These are phyloP conservation scores for Marmota monax DNA, from an alignment of 2,113 vertebrate species.

Conservation along the genomic window DNA sequence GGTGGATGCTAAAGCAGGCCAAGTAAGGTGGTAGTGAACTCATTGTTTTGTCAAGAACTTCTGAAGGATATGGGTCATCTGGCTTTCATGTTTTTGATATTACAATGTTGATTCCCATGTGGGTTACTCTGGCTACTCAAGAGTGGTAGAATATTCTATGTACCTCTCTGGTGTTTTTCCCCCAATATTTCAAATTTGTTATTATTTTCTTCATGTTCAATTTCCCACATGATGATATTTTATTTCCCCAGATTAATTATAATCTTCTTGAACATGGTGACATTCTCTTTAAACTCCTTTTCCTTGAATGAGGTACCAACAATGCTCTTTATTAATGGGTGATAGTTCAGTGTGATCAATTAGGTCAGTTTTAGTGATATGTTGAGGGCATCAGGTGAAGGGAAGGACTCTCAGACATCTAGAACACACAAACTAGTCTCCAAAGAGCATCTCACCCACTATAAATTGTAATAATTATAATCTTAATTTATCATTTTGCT, in stretches of 20 bases:
- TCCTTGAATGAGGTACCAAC: neutral
- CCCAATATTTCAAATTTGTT: neutral
- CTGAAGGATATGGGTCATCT: neutral
- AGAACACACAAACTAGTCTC: neutral
- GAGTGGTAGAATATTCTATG: neutral
- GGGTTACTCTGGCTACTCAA: neutral
- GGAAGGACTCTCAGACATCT: neutral
- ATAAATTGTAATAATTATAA: neutral
- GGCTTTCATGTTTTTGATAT: neutral
- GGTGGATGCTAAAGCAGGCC: neutral
- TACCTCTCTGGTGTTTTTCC: neutral
- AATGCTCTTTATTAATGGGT: neutral
- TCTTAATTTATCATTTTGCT: neutral
- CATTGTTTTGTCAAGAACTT: neutral
- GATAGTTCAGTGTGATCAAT: neutral
- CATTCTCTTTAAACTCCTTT: neutral
- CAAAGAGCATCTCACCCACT: neutral
- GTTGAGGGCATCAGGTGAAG: neutral
- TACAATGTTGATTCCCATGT: neutral
- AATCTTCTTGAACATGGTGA: neutral
- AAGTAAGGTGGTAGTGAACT: neutral
- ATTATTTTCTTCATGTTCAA: conserved; percentile 25
- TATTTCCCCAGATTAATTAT: neutral
- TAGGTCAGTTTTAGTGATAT: neutral
- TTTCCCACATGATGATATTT: neutral